Percentiles rank a stretch among this genome's conserved stretches.
Evolutionary conservation across 2,113 vertebrate genomes (phyloP).

Genomic region (Phalacrocorax carbo): DNA sequence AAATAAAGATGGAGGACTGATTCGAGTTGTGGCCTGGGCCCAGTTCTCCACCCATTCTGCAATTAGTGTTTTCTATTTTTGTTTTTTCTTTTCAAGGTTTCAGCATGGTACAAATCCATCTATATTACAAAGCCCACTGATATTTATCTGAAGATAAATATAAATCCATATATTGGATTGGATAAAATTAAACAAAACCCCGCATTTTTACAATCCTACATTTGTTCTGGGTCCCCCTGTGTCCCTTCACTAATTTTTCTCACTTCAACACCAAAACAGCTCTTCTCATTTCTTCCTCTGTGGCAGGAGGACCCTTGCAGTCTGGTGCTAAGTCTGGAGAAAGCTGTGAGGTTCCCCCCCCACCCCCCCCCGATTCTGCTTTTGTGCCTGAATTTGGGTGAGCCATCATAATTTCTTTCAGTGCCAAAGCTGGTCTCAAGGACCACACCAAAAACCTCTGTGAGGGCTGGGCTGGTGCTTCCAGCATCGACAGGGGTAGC

Average conservation of each 20-base stretch:
- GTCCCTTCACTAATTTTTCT: background rate
- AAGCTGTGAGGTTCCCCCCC: background rate
- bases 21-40: background rate
- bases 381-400: background rate
- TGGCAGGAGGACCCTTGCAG: background rate
- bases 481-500: background rate
- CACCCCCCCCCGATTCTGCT: background rate
- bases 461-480: background rate
- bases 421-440: background rate
- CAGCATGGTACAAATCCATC: background rate
- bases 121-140: background rate
- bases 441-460: background rate
- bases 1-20: background rate
- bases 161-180: background rate
- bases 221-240: background rate
- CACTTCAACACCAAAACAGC: background rate
- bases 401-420: accelerated
- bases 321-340: background rate
- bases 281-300: background rate
- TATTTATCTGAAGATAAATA: background rate
- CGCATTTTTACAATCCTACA: background rate
- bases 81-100: background rate
- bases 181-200: background rate
- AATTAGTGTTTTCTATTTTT: background rate
- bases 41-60: background rate